These are phyloP conservation scores for Heterotis niloticus DNA, from an alignment of 2,113 vertebrate genomes.

Conservation along the genomic window DNA sequence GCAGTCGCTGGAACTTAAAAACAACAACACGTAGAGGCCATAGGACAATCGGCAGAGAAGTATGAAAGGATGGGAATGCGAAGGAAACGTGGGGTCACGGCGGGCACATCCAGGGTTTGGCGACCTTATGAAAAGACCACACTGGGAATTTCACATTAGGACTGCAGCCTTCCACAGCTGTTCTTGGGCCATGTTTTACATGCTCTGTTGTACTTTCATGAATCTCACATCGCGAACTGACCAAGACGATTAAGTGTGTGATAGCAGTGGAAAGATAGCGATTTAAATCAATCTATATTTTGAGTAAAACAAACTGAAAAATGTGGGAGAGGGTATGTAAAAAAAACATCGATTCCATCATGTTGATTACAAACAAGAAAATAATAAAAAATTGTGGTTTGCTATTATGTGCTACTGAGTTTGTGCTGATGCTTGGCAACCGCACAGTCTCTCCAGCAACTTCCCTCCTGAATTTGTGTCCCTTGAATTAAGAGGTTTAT, in stretches of 20 bases:
- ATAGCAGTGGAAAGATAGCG: neutral
- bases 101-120: slow-evolving; percentile 23
- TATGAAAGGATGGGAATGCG: neutral
- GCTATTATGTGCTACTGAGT: no score
- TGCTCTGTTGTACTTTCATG: neutral
- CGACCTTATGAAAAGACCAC: slow-evolving; percentile 32
- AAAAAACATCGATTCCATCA: no score
- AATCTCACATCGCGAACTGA: neutral
- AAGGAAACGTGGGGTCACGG: slow-evolving; percentile 43
- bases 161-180: no score
- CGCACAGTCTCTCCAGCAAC: no score
- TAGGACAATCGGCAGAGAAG: slow-evolving; percentile 52
- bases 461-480: no score
- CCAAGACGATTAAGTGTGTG: neutral
- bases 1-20: slow-evolving; percentile 46
- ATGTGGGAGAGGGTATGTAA: no score
- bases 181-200: no score
- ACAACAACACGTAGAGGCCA: slow-evolving; percentile 54
- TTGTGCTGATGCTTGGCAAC: no score
- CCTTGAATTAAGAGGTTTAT: no score
- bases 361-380: no score
- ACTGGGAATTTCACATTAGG: neutral
- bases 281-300: neutral
- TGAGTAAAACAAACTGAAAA: neutral
- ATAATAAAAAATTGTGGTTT: no score